Percentiles rank a stretch among this genome's conserved stretches.
Evolutionary conservation across 2,888 invertebrate species (phyloP).

Genomic region (Nebria brevicollis): DNA sequence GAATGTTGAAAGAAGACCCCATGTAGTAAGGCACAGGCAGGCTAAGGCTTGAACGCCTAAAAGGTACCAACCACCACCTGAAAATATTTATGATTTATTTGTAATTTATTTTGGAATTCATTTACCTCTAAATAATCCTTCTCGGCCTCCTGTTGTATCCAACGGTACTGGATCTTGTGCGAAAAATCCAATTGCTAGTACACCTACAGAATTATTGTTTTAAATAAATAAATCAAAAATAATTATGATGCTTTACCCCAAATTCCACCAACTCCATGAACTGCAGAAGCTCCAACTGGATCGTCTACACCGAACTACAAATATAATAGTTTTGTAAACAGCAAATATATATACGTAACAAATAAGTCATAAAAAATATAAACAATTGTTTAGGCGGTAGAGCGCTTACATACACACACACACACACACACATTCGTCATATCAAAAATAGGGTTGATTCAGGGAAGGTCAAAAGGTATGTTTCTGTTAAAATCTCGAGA

Average conservation of each 20-base stretch:
- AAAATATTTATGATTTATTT: constrained; percentile 27
- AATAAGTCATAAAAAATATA: no score
- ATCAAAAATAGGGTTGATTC: no score
- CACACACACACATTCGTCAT: no score
- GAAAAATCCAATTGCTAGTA: constrained; percentile 88
- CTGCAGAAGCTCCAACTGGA: constrained; percentile 91
- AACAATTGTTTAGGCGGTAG: no score
- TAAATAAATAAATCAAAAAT: constrained; percentile 33
- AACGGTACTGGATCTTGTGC: constrained; percentile 86
- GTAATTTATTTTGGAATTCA: background rate
- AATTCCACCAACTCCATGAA: constrained; percentile 83
- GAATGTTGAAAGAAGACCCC: constrained; percentile 80
- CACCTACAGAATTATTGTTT: constrained; percentile 68
- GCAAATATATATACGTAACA: no score
- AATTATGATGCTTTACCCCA: constrained; percentile 67
- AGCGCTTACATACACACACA: no score
- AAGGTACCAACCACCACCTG: constrained; percentile 89
- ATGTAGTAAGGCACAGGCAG: constrained; percentile 74
- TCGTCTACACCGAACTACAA: constrained; percentile 79
- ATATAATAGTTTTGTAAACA: constrained; percentile 9
- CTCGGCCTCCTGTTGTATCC: constrained; percentile 80
- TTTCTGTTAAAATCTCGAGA: no score
- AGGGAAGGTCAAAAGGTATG: no score
- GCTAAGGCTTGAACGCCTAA: constrained; percentile 84
- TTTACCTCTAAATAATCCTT: constrained; percentile 78